A percentile compares a stretch with the other conserved stretches of the same genome.
phyloP scores from a whole-genome alignment of 2,888 invertebrate genomes.

The Plagodis dolabraria region DNA sequence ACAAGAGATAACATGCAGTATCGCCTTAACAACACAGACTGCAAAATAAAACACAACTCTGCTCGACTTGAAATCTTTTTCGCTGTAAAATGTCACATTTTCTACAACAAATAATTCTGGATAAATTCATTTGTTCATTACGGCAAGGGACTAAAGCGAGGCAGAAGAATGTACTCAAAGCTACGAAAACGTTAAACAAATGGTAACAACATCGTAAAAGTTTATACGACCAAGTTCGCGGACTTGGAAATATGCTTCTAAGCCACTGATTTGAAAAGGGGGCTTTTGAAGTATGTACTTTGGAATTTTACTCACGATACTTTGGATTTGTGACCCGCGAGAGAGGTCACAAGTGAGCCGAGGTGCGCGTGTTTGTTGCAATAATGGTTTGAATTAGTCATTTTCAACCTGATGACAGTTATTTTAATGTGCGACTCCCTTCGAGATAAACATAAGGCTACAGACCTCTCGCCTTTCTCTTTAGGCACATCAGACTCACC shows the following conservation, averaged over 20 bases:
- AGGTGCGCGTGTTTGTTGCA: not conserved
- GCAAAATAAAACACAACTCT: conserved; percentile 2
- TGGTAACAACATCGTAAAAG: conserved; percentile 36
- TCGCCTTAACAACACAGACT: not conserved
- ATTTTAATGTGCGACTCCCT: no score
- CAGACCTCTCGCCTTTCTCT: no score
- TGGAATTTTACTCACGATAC: conserved; percentile 20
- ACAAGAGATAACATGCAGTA: conserved; percentile 4
- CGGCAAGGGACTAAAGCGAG: conserved; percentile 2
- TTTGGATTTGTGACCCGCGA: conserved; percentile 7
- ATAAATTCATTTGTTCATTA: not conserved
- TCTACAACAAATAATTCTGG: no score
- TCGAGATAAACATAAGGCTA: no score
- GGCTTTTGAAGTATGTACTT: conserved; percentile 20
- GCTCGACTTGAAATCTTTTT: not conserved
- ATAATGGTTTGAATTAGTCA: no score
- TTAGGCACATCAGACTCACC: no score
- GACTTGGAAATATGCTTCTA: conserved; percentile 33
- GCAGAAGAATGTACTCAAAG: no score
- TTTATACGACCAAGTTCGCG: conserved; percentile 34
- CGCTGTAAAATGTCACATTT: not conserved
- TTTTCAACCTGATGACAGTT: no score
- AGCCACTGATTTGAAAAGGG: conserved; percentile 29
- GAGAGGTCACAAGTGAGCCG: not conserved
- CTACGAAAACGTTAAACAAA: conserved; percentile 34